Evolutionary conservation across 2,113 vertebrate species (phyloP).

Genomic region (Oreocharis arfaki): DNA sequence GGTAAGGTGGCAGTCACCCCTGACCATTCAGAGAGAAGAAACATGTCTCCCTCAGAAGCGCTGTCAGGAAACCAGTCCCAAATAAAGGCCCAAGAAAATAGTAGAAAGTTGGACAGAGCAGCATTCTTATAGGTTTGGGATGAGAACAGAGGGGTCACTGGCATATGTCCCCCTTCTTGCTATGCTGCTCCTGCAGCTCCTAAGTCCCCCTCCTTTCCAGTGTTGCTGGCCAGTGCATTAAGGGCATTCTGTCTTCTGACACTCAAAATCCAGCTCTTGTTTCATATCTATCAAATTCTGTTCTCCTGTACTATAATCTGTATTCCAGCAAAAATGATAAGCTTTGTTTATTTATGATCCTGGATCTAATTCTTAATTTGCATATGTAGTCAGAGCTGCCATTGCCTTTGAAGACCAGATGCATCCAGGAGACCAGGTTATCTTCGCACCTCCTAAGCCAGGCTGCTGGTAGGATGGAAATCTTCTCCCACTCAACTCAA

Average conservation of each 20-base stretch:
- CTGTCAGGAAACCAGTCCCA: not conserved
- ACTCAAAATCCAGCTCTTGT: not conserved
- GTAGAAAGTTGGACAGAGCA: not conserved
- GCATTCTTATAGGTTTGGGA: fast-evolving
- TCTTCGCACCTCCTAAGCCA: not conserved
- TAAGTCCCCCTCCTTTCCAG: not conserved
- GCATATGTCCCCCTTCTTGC: not conserved
- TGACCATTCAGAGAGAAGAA: not conserved
- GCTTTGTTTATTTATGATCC: not conserved
- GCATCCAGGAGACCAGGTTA: not conserved
- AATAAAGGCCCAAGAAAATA: not conserved
- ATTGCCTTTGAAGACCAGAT: not conserved
- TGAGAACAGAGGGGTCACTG: not conserved
- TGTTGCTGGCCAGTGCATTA: not conserved
- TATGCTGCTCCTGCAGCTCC: not conserved
- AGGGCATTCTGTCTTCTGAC: not conserved
- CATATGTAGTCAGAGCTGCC: not conserved
- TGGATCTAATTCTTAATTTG: not conserved
- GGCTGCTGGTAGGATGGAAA: not conserved
- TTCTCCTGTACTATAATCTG: not conserved
- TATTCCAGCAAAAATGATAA: not conserved
- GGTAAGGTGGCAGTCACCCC: not conserved
- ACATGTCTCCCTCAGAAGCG: not conserved
- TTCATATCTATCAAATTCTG: not conserved
- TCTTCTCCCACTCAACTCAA: not conserved